Percentiles rank a stretch among this genome's conserved stretches.
These are phyloP conservation scores for Chesias legatella DNA, from an alignment of 2,888 invertebrate genomes.

Conservation along the genomic window DNA sequence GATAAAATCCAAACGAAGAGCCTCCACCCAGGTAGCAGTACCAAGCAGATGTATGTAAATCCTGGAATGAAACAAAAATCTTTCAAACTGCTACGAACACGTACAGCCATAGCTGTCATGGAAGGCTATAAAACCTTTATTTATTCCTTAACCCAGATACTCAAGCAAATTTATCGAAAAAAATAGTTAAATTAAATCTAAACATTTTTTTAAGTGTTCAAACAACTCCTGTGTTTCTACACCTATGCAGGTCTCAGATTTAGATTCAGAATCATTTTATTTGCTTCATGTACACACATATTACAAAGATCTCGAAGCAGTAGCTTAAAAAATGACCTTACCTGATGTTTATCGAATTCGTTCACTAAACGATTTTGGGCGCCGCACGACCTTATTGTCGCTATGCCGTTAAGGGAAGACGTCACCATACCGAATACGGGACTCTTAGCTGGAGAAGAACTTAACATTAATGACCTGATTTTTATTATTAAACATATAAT, in stretches of 20 bases:
- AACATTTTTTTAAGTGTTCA: no score
- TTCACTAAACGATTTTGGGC: conserved; percentile 82
- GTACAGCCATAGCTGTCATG: not conserved
- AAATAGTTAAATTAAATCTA: no score
- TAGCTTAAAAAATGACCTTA: conserved; percentile 28
- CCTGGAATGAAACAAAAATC: conserved; percentile 52
- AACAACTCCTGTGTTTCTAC: no score
- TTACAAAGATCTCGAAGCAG: not conserved
- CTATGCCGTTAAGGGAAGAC: conserved; percentile 86
- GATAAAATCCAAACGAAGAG: conserved; percentile 82
- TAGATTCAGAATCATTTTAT: no score
- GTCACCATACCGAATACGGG: conserved; percentile 90
- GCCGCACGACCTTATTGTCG: conserved; percentile 86
- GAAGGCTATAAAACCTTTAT: no score
- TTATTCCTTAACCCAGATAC: no score
- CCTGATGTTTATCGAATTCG: conserved; percentile 82
- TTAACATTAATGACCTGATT: no score
- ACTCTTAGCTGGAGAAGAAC: conserved; percentile 82
- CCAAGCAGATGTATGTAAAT: conserved; percentile 84
- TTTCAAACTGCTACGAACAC: not conserved
- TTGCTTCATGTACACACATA: not conserved
- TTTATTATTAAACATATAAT: no score
- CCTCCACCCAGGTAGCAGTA: conserved; percentile 83
- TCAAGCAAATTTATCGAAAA: no score
- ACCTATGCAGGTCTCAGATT: no score